Evolutionary conservation across 2,888 invertebrate species (phyloP).

Genomic region (Caenorhabditis sinica): DNA sequence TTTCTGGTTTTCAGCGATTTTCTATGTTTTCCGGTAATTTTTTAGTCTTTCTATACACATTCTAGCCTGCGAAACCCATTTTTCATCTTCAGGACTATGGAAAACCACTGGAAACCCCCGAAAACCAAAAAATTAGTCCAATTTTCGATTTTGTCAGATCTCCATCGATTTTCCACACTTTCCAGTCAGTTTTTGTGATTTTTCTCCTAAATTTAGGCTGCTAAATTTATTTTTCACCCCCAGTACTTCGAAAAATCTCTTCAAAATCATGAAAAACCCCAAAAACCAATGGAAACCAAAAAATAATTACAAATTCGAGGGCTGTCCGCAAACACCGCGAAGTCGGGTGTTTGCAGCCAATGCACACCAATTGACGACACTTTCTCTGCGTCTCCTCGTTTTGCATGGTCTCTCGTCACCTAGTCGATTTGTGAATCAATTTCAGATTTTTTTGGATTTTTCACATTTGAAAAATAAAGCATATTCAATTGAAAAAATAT

Average conservation of each 20-base stretch:
- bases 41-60: not conserved
- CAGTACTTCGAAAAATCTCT: not conserved
- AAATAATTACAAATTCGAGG: constrained; percentile 3
- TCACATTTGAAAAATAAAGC: not conserved
- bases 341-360: not conserved
- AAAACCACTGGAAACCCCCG: not conserved
- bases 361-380: constrained; percentile 14
- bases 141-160: too few relatives aligned
- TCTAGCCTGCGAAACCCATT: not conserved
- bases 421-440: not conserved
- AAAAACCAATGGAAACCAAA: not conserved
- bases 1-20: too few relatives aligned
- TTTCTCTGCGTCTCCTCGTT: constrained; percentile 36
- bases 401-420: constrained; percentile 7
- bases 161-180: not conserved
- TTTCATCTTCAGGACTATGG: not conserved
- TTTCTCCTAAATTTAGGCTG: not conserved
- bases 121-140: too few relatives aligned
- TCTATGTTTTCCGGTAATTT: not conserved
- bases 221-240: not conserved
- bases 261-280: not conserved
- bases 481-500: too few relatives aligned
- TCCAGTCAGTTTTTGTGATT: not conserved
- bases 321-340: too few relatives aligned
- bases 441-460: not conserved